Base-by-base conservation (phyloP, 2,888 invertebrate genomes). In the Lithophane socia region DNA sequence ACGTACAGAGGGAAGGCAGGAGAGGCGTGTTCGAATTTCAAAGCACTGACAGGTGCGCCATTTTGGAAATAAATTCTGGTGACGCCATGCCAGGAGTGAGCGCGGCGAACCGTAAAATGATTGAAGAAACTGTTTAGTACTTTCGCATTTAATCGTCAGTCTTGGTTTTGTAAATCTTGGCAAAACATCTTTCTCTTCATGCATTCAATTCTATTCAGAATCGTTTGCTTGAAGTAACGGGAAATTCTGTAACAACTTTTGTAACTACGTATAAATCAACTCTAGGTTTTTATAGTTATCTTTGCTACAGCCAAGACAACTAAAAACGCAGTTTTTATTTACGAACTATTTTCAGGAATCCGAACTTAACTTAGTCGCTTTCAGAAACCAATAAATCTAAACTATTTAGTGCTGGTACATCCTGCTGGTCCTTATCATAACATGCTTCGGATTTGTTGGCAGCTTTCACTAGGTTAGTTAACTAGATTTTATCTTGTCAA, bases 51-150 rank as follows among this genome's bases (percentile, higher is more conserved):
- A 82, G 75, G 75, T 75, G 67, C 86, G 86, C 86, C 80, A 83
- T 85, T 86, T 83, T 85, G 84, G 69, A 83, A 86, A 83, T 77
- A 73, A 86, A 82, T 84, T 79, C 73, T 63, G 65, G 80, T 77
- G 80, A 72, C 75, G 76, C 58, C 67, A 65, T 66, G 54, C 65
- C 60, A 71, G 49, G 65, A 70, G 64, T 21, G 60, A 83, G 67
- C 12, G 75, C 78, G 47, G 72, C 68, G 75, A 80, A 80, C 56
- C 84, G 75, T 80, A 73, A 71, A 86, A 80, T 80, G 47, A 75
- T 86, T 77, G 18, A 58, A 79, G 73, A 85, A 77, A 77, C 67
- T 65, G 79, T 73, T 73, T 49, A 18, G 54, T 63, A 52, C 56
- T 72, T 82, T 79, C 52, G 58, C 52, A 58, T 81, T 52, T 71